Conservation (phyloP, 2,113 vertebrate genomes). For the Campylomormyrus numenius region DNA sequence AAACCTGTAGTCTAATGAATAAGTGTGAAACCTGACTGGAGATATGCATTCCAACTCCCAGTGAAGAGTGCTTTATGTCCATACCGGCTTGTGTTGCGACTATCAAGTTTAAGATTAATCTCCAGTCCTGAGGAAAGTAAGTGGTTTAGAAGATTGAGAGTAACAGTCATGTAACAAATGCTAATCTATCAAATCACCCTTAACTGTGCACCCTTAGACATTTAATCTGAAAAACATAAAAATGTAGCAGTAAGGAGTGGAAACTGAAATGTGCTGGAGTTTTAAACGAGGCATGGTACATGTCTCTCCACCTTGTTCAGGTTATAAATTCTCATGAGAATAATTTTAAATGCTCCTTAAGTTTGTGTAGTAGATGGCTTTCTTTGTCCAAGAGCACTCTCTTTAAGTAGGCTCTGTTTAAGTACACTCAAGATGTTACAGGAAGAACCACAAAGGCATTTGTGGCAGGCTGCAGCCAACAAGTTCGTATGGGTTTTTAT, state of each 20-base stretch:
- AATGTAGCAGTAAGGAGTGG: background rate
- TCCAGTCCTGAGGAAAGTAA: slow-evolving; percentile 11
- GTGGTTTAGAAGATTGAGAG: slow-evolving; percentile 33
- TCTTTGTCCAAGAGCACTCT: background rate
- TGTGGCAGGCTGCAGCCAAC: background rate
- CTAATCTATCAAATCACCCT: slow-evolving; percentile 12
- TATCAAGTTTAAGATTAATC: background rate
- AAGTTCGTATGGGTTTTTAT: background rate
- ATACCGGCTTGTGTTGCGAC: background rate
- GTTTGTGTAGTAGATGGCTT: background rate
- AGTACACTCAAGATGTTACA: background rate
- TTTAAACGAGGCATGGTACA: background rate
- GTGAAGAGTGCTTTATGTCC: slow-evolving; percentile 16
- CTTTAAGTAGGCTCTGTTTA: background rate
- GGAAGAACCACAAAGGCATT: background rate
- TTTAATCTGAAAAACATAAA: background rate
- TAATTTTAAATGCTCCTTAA: background rate
- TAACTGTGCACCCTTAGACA: background rate
- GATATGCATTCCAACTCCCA: background rate
- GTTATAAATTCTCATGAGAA: background rate
- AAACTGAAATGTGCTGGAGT: background rate
- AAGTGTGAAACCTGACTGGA: slow-evolving; percentile 2
- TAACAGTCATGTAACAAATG: slow-evolving; percentile 34
- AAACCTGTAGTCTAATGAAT: background rate
- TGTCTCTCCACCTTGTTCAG: background rate